A percentile compares a stretch with the other conserved stretches of the same genome.
Conservation (phyloP, 2,797 vertebrate genomes). For the Platalea minor region DNA sequence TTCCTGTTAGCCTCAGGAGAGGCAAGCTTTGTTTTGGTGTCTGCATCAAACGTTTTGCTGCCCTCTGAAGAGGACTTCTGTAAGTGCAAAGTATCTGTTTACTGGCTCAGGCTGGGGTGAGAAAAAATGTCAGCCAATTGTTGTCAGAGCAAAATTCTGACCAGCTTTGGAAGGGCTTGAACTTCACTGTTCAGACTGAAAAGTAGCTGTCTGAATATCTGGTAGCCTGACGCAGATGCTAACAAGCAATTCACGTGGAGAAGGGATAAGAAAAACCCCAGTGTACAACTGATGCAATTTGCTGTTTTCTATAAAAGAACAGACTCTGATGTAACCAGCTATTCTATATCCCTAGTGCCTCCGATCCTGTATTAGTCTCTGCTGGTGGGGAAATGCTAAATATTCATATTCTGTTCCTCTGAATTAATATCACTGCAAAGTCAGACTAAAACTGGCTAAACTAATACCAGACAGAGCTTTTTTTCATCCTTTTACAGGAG, state of each 20-base stretch:
- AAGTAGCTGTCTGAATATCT: neutral
- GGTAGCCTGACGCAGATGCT: neutral
- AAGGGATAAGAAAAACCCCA: neutral
- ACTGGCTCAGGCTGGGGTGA: neutral
- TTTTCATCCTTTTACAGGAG: neutral
- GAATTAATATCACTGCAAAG: neutral
- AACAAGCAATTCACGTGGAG: neutral
- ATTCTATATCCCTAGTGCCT: neutral
- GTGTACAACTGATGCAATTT: neutral
- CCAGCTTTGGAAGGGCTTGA: neutral
- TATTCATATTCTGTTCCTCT: neutral
- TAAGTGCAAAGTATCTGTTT: neutral
- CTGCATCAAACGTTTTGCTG: neutral
- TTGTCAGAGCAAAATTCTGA: neutral
- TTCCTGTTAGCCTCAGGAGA: neutral
- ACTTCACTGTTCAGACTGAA: neutral
- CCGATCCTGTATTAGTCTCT: neutral
- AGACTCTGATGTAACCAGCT: neutral
- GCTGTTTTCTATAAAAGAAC: neutral
- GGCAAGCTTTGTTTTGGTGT: neutral
- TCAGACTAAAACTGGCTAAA: neutral
- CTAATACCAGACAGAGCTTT: neutral
- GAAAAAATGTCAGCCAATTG: neutral
- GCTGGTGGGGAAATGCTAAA: neutral
- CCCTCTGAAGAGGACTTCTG: neutral